phyloP scores from a whole-genome alignment of 2,888 invertebrate genomes.

The Deilephila porcellus region DNA sequence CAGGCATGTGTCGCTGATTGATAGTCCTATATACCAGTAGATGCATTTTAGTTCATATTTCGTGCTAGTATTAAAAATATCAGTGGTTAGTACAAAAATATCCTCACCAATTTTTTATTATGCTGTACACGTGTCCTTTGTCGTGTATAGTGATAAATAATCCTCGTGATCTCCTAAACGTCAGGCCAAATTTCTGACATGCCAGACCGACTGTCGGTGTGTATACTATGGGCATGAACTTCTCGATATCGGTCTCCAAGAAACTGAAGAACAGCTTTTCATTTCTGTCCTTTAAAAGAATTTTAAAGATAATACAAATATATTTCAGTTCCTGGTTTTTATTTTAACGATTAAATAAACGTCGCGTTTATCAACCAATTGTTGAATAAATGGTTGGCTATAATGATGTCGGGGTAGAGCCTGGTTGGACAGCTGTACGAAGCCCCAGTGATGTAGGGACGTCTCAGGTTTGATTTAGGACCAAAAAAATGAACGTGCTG shows the following conservation, averaged over 20 bases:
- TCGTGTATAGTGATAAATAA: constrained; percentile 96
- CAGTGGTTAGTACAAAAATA: neutral
- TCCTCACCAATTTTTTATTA: constrained; percentile 92
- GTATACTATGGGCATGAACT: constrained; percentile 97
- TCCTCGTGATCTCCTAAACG: constrained; percentile 94
- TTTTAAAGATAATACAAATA: neutral
- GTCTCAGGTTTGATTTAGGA: no score
- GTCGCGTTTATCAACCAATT: no score
- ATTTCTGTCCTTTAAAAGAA: constrained; percentile 90
- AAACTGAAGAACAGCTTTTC: constrained; percentile 95
- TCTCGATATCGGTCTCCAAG: constrained; percentile 92
- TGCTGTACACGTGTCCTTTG: constrained; percentile 92
- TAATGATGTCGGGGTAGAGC: no score
- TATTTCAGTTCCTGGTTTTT: neutral
- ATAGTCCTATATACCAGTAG: no score
- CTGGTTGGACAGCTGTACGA: no score
- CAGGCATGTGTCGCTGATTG: no score
- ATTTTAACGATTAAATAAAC: no score
- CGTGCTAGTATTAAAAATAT: no score
- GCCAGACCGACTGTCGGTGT: constrained; percentile 98
- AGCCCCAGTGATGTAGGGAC: no score
- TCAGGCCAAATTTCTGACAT: constrained; percentile 96
- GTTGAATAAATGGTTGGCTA: no score
- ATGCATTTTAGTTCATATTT: no score
- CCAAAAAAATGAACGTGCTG: no score